Evolutionary conservation across 1,140 invertebrate genomes (phyloP).

Genomic region (Colletes latitarsis): DNA sequence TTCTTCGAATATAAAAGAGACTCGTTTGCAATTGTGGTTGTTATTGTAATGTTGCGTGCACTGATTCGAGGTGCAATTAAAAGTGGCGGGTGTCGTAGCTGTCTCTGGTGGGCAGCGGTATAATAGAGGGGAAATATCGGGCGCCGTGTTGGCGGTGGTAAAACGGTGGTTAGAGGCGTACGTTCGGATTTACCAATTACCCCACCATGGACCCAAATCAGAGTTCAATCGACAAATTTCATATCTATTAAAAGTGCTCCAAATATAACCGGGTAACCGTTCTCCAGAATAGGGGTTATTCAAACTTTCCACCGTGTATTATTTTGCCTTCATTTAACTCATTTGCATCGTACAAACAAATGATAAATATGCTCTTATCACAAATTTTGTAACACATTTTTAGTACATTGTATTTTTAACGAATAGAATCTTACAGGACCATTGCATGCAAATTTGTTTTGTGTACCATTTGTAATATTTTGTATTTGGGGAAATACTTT

Average conservation of each 20-base stretch:
- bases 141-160: conserved; percentile 9
- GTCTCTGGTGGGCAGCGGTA: not conserved
- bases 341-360: too few relatives aligned
- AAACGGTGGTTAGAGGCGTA: conserved; percentile 25
- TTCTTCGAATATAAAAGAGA: not conserved
- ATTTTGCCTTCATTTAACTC: too few relatives aligned
- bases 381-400: too few relatives aligned
- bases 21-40: not conserved
- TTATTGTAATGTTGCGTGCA: not conserved
- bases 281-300: not conserved
- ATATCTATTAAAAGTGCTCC: not conserved
- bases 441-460: too few relatives aligned
- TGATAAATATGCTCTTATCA: too few relatives aligned
- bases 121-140: conserved; percentile 29
- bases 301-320: too few relatives aligned
- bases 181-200: conserved; percentile 26
- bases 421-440: too few relatives aligned
- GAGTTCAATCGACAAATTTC: conserved; percentile 34
- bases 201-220: not conserved
- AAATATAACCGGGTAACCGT: not conserved
- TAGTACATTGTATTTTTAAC: too few relatives aligned
- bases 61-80: conserved; percentile 27
- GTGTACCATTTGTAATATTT: too few relatives aligned
- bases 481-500: too few relatives aligned
- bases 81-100: conserved; percentile 14